Evolutionary conservation across 2,888 invertebrate genomes (phyloP).

Genomic region (Bunonema sp.): DNA sequence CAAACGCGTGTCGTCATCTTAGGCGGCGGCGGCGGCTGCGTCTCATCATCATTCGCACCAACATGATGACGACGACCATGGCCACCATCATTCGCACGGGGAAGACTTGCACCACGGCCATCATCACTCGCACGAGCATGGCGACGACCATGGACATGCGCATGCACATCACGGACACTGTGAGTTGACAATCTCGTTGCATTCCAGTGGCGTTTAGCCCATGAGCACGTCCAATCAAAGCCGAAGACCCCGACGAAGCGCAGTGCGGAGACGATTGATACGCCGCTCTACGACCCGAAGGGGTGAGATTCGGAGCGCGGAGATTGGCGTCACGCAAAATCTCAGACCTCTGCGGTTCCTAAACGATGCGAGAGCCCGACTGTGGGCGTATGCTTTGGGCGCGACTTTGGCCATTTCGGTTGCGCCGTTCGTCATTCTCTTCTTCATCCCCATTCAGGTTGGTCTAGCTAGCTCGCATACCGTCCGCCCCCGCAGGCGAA

Average conservation of each 20-base stretch:
- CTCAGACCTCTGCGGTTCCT: slow-evolving; percentile 28
- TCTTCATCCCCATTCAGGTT: slow-evolving; percentile 72
- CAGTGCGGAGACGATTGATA: slow-evolving; percentile 3
- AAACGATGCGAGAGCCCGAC: slow-evolving; percentile 28
- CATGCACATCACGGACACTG: slow-evolving; percentile 7
- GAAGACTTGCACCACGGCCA: slow-evolving; percentile 8
- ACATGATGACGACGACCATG: slow-evolving; percentile 7
- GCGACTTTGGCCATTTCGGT: slow-evolving; percentile 84
- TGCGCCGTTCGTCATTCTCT: slow-evolving; percentile 78
- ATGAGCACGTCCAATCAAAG: slow-evolving; percentile 43
- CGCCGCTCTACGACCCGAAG: not conserved
- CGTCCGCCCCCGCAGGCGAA: slow-evolving; percentile 16
- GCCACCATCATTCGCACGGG: slow-evolving; percentile 5
- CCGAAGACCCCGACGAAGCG: slow-evolving; percentile 10
- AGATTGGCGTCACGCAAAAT: slow-evolving; percentile 10
- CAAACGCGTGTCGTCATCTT: not conserved
- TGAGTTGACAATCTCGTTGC: not conserved
- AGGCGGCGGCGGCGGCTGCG: slow-evolving; percentile 4
- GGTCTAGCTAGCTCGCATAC: not conserved
- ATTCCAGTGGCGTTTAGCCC: slow-evolving; percentile 45
- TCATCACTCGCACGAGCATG: slow-evolving; percentile 12
- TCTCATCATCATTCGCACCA: slow-evolving; percentile 1
- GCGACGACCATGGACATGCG: slow-evolving; percentile 16
- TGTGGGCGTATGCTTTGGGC: slow-evolving; percentile 39
- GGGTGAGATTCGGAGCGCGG: slow-evolving; percentile 13